Evolutionary conservation across 2,797 vertebrate genomes (phyloP), one percentile per base, ranked within the genome.

Genomic region (Halcyon badia): DNA sequence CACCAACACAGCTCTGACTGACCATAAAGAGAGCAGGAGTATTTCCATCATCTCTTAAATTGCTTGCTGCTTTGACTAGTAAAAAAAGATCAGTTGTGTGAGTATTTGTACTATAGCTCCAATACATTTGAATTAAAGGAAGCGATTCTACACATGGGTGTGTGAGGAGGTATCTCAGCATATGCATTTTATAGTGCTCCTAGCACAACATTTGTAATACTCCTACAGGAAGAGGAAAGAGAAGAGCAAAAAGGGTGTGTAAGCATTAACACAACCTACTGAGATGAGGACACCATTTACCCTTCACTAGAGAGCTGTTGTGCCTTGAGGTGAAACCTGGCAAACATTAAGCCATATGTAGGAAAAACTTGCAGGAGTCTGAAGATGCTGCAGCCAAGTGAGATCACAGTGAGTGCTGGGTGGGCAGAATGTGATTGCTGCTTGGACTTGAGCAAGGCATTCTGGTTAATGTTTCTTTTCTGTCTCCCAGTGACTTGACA

Each of bases 381-480:
- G 39, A 90, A 42, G 62, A 66, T 64, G 30, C 35, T 0, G 0
- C 26, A 72, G 49, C 87, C 3, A 5, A 80, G 57, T 75, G 87
- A 79, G 66, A 70, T 83, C 70, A 30, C 72, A 51, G 37, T 41
- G 57, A 83, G 35, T 18, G 39, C 25, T 86, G 82, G 65, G 83
- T 91, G 66, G 89, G 89, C 72, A 84, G 72, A 73, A 66, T 56
- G 69, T 64, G 54, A 52, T 72, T 65, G 46, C 21, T 82, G 21
- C 57, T 76, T 82, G 89, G 77, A 25, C 26, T 89, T 91, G 3
- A 0, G 25, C 89, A 70, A 87, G 46, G 24, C 3, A 1, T 88
- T 94, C 86, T 85, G 71, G 18, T 83, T 85, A 19, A 69, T 78
- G 54, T 81, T 91, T 71, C 76, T 82, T 90, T 33, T 91, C 62